phyloP scores from a whole-genome alignment of 2,888 invertebrate species.

The Erebia aethiops region DNA sequence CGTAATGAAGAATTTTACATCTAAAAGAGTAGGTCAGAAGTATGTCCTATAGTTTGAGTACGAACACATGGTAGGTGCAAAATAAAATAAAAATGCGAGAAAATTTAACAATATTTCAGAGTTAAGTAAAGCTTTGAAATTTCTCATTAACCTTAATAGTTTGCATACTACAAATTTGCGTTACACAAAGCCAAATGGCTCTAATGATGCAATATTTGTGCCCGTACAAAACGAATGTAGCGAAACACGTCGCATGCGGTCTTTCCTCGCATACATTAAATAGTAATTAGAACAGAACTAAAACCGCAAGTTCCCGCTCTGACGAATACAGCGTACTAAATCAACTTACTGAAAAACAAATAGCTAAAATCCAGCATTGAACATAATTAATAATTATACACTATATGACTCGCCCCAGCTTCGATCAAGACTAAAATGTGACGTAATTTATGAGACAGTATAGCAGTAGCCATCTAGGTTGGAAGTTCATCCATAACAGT shows the following conservation, averaged over 20 bases:
- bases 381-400: no score
- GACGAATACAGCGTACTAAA: conserved; percentile 12
- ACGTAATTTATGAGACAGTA: no score
- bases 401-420: no score
- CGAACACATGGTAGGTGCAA: neutral
- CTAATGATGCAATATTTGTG: conserved; percentile 22
- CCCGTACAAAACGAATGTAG: conserved; percentile 16
- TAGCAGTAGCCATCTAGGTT: no score
- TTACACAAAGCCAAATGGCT: conserved; percentile 18
- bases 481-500: no score
- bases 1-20: no score
- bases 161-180: conserved; percentile 11
- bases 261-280: conserved; percentile 30
- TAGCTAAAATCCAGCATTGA: neutral
- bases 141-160: conserved; percentile 17
- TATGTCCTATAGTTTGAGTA: no score
- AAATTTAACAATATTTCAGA: neutral
- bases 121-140: neutral
- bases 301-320: conserved; percentile 4
- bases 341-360: conserved; percentile 10
- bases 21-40: no score
- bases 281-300: conserved; percentile 31
- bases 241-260: conserved; percentile 20
- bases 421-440: no score
- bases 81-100: neutral